Evolutionary conservation across 64 coral and sea anemone genomes (phyloP), one percentile per base, ranked within the genome.

Genomic region (Pocillopora verrucosa): DNA sequence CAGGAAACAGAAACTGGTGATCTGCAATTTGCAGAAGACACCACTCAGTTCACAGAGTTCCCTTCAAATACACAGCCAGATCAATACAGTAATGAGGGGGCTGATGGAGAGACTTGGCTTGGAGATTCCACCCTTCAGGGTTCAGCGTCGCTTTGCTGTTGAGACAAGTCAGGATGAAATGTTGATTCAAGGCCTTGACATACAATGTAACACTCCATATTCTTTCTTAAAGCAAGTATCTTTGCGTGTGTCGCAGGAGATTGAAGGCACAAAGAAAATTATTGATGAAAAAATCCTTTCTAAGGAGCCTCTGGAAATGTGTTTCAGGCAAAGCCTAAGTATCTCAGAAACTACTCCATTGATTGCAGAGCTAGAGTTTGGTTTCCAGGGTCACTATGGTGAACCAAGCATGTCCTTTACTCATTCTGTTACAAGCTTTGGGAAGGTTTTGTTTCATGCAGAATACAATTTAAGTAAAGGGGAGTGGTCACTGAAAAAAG

Each of bases 1-100:
- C 11, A 72, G 73, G 10, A 76, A 87, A 68, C 72, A 76, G 22
- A 95, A 89, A 61, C 34, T 95, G 68, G 89, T 95, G 30, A 95
- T 95, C 13, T 95, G 94, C 51, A 95, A 95, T 73, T 86, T 95
- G 65, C 94, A 95, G 65, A 95, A 95, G 72, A 95, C 94, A 16
- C 89, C 94, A 25, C 78, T 95, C 9, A 95, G 91, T 89, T 22
- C 26, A 22, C 58, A 62, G 10, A 89, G 94, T 78, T 79, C 94
- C 19, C 56, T 95, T 22, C 86, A 95, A 59, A 83, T 95, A 80
- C 94, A 95, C 83, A 87, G 85, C 11, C 87, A 95, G 57, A 95
- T 87, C 34, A 89, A 95, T 72, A 79, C 80, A 10, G 89, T 95
- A 13, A 95, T 95, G 90, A 73, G 22, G 19, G 90, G 94, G 36